Base-by-base conservation (phyloP, 2,888 invertebrate species). In the Drosophila lutescens region DNA sequence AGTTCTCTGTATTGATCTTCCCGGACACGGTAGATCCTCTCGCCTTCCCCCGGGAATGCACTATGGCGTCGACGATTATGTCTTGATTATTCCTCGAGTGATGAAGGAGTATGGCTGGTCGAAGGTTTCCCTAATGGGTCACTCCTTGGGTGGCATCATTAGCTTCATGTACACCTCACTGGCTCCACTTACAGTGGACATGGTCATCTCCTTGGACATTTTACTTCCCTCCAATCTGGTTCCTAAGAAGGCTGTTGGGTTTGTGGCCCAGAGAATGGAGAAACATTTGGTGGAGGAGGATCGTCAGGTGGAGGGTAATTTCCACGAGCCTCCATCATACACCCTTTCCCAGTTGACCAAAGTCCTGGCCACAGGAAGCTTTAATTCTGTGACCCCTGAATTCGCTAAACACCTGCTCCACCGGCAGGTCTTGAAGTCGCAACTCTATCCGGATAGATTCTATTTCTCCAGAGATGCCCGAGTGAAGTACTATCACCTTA, bases 1-100 rank as follows among this genome's bases (percentile, higher is more conserved):
- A 2, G 91, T 93, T 47, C 89, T 96, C 10, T 94, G 95, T 0
- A 91, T 95, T 8, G 95, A 95, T 89, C 91, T 94, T n/a, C 95
- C 95, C 3, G 95, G 96, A 2, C 95, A 96, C 90, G 96, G 96
- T 5, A 82, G 93, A 7, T 96, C 96, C 0, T 94, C 94, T 0
- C 94, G 94, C 90, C 90, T 94, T 56, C 95, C 95, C 0, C 86
- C 91, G 65, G 96, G 96, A 13, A 87, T 92, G 34, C 55, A 65
- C 7, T 91, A 91, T 62, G 65, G 91, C 56, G 81, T 86, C 12
- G 1, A 26, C 26, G 89, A 91, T 32, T 92, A 91, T 63, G 53
- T 93, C 51, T 91, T 86, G 88, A 66, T 93, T 17, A 92, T 96
- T 38, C 91, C 93, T 40, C 90, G 93, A 60, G 77, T 95, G 51